Base-by-base conservation (phyloP, 1,140 invertebrate species). In the Diorhabda elongata region DNA sequence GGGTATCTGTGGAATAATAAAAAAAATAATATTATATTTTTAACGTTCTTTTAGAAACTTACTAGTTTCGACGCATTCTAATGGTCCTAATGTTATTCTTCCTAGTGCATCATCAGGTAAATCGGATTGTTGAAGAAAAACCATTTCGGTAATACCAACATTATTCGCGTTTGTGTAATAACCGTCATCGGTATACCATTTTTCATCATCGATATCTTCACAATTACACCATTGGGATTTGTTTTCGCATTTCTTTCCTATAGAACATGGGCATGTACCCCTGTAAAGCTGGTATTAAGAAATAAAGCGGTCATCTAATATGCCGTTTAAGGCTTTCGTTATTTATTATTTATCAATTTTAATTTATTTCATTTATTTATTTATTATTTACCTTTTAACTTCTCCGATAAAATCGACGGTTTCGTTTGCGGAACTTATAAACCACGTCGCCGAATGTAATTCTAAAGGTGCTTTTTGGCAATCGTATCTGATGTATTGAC, bases 61-160 rank as follows among this genome's bases (percentile, higher is more conserved):
- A 96, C 95, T 95, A 68, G 93, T 95, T 86, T 97, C 95, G 60
- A 96, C 94, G 82, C 95, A 97, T 81, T 96, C 92, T 61, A 97
- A 82, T 7, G 94, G 93, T 4, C 95, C 95, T 8, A 97, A 81
- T 2, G 93, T 96, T 6, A 98, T 92, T 72, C 93, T 85, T 2
- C 92, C 95, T 69, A 91, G 88, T 1, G 93, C 92, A 79, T 94
- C 90, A 69, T 89, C 87, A 65, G 90, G 87, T 62, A 95, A 83
- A 79, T 94, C 89, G 71, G 90, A 89, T 75, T 95, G 92, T 76
- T 96, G 94, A 42, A 96, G 79, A 75, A 97, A 95, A 64, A 92
- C 90, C 89, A 97, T 93, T 78, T 93, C 89, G 2, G 90, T 96
- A 9, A 97, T 92, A 41, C 94, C 95, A 61, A 98, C 83, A 75